phyloP scores from a whole-genome alignment of 2,888 invertebrate genomes.

The Limnephilus rhombicus region DNA sequence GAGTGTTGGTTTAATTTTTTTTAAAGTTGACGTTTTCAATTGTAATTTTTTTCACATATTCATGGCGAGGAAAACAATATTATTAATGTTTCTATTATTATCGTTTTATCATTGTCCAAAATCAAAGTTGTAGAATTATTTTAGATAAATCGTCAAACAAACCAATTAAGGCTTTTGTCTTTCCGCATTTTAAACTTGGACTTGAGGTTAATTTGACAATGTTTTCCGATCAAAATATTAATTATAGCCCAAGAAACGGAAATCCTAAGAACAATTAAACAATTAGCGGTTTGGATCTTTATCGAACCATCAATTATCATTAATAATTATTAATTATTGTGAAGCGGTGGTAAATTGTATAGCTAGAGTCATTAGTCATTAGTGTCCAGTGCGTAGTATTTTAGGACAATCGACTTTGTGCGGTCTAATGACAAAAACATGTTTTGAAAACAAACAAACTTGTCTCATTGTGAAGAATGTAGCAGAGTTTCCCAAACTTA shows the following conservation, averaged over 20 bases:
- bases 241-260: neutral
- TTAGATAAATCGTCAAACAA: neutral
- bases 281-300: neutral
- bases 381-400: neutral
- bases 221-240: neutral
- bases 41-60: too few relatives aligned
- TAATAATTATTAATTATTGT: neutral
- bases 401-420: neutral
- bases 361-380: neutral
- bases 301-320: neutral
- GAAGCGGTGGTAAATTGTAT: neutral
- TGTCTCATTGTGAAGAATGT: neutral
- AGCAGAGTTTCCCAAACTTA: neutral
- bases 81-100: neutral
- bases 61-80: too few relatives aligned
- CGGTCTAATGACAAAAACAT: neutral
- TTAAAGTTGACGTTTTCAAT: too few relatives aligned
- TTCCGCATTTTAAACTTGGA: slow-evolving; percentile 1
- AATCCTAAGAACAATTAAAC: neutral
- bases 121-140: neutral
- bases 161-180: neutral
- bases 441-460: neutral
- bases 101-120: neutral
- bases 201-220: neutral
- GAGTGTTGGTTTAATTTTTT: too few relatives aligned